Evolutionary conservation across 2,797 vertebrate species (phyloP), one percentile per base, ranked within the genome.

Genomic region (Antrozous pallidus): DNA sequence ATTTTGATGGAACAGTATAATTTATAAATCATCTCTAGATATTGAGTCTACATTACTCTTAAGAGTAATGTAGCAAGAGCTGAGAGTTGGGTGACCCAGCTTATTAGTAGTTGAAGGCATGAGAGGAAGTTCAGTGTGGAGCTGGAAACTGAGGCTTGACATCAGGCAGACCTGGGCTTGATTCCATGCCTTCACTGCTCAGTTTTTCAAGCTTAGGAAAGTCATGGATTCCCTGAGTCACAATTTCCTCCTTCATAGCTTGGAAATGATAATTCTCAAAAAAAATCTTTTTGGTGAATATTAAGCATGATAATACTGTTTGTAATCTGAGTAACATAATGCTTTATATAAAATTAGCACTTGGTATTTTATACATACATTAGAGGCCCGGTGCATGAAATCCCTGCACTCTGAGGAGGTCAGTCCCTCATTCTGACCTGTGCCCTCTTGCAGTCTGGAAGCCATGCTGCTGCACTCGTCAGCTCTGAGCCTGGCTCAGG

Each of bases 11-110:
- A 95, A 90, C 33, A 78, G n/a, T 40, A 28, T 54, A 82, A 82
- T 95, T 95, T 77, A 90, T 73, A 75, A 91, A 63, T 31, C 42
- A 67, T 75, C 36, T 47, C 56, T 85, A 82, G 67, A 87, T 93
- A 73, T 61, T 74, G 70, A 89, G 26, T 49, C 56, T 54, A 14
- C 70, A 71, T 85, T 90, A 61, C 91, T 88, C 56, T 79, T 81
- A 47, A 82, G 82, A 77, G 79, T 87, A n/a, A n/a, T 91, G 90
- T 73, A 83, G 16, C 61, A 74, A 71, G 79, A 83, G 8, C 70
- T 91, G 81, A 73, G 36, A 38, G 31, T 75, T 92, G 58, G 45
- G n/a, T 85, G 94, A 67, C 45, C 16, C n/a, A 51, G 33, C 38
- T 94, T 92, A 74, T 78, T 90, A 67, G n/a, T 75, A 78, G 51